Evolutionary conservation across 2,888 invertebrate species (phyloP), one percentile per base, ranked within the genome.

Genomic region (Hoplodrina blanda): DNA sequence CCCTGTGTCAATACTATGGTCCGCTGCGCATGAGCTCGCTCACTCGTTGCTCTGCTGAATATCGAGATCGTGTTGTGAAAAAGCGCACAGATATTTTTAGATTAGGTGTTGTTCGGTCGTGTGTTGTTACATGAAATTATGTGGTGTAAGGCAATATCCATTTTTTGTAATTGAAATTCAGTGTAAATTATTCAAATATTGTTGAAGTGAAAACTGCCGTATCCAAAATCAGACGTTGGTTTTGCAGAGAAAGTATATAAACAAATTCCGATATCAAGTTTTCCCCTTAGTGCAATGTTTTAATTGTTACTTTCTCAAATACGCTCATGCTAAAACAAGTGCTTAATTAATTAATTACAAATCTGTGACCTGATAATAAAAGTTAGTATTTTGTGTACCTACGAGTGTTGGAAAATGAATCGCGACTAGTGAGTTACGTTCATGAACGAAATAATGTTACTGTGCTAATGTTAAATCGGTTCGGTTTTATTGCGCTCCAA

Each of bases 1-100:
- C 86, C 88, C 90, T 83, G 88, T 90, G 91, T 91, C 91, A 90
- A 91, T 91, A 87, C 85, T 88, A 91, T 90, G 91, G 91, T 89
- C 84, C 89, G 90, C 83, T 90, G 91, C 90, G 88, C 91, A 86
- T 89, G 89, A 91, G 89, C 86, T 89, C 86, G 87, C 84, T 85
- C 85, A 85, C 85, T 90, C 86, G 88, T 90, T 91, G 90, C 89
- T 90, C 89, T 89, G 88, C 88, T 90, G 88, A 89, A 91, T 91
- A 91, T 88, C 87, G 88, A 91, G 88, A 91, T 90, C 88, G 90
- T 85, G 88, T 89, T 89, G 91, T 90, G 88, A 90, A 92, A 91
- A 93, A 87, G 76, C 80, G 68, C 69, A 76, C 81, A 82, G 79
- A 82, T 92, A 91, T 89, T 91, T 91, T 90, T 91, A 91, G 89